phyloP scores from a whole-genome alignment of 2,797 vertebrate genomes.

The Hylomyscus alleni region DNA sequence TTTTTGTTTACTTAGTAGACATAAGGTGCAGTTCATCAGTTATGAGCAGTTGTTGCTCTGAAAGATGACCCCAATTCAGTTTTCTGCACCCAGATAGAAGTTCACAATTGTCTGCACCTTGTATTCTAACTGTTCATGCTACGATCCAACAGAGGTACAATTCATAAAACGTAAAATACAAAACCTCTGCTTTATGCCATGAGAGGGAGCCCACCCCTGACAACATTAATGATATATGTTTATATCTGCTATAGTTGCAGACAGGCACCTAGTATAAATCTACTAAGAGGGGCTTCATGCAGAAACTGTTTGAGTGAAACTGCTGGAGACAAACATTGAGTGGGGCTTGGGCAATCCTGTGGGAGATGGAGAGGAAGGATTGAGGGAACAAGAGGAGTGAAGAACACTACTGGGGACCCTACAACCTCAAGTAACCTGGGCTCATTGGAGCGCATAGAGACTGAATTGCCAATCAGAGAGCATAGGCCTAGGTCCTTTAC shows the following conservation, averaged over 20 bases:
- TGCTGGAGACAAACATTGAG: not conserved
- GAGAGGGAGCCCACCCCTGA: not conserved
- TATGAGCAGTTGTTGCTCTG: not conserved
- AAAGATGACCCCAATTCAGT: not conserved
- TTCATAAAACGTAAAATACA: not conserved
- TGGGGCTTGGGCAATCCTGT: too few species aligned
- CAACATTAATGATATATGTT: not conserved
- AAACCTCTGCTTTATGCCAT: not conserved
- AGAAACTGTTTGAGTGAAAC: not conserved
- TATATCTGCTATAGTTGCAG: not conserved
- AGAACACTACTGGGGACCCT: not conserved
- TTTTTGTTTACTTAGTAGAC: not conserved
- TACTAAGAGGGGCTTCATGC: not conserved
- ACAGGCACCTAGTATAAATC: not conserved
- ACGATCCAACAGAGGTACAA: not conserved
- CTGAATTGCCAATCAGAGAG: not conserved
- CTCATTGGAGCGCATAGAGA: not conserved
- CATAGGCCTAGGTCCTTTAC: not conserved
- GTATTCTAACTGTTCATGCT: not conserved
- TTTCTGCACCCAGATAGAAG: not conserved
- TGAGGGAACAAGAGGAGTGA: not conserved
- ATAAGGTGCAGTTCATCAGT: not conserved
- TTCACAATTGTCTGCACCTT: not conserved
- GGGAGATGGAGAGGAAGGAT: not conserved
- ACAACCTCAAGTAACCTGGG: not conserved